Conservation (phyloP, 1,140 invertebrate genomes). For the Drosophila persimilis region DNA sequence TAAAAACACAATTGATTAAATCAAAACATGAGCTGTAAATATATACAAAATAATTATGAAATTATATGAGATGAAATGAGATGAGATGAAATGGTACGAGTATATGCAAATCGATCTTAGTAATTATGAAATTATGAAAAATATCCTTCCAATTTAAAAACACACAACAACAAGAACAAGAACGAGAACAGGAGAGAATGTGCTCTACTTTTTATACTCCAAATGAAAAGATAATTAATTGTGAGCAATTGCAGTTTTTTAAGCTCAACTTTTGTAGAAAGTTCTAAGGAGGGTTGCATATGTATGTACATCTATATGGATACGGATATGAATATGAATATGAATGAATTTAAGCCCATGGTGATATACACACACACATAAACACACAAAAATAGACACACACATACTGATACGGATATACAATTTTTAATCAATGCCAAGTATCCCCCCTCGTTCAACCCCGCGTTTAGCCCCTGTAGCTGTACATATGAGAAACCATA, state of each 20-base stretch:
- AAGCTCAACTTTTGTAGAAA: constrained; percentile 23
- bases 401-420: constrained; percentile 5
- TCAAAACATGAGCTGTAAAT: constrained; percentile 44
- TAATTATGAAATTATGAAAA: constrained; percentile 34
- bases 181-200: constrained; percentile 5
- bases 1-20: constrained; percentile 17
- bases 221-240: constrained; percentile 10
- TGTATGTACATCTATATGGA: constrained; percentile 15
- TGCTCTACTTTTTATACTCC: constrained; percentile 32
- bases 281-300: constrained; percentile 13
- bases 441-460: not conserved
- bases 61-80: too few relatives aligned
- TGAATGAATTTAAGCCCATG: constrained; percentile 66
- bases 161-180: constrained; percentile 28
- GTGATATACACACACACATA: constrained; percentile 59
- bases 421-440: constrained; percentile 39
- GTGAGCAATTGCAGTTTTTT: constrained; percentile 27
- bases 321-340: constrained; percentile 47
- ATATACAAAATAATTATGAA: constrained; percentile 15
- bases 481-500: constrained; percentile 34
- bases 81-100: too few relatives aligned
- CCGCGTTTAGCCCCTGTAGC: constrained; percentile 2
- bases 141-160: constrained; percentile 56
- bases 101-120: too few relatives aligned
- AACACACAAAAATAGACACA: constrained; percentile 21